These are phyloP conservation scores for Aporophyla lueneburgensis DNA, from an alignment of 2,888 invertebrate species.

Conservation along the genomic window DNA sequence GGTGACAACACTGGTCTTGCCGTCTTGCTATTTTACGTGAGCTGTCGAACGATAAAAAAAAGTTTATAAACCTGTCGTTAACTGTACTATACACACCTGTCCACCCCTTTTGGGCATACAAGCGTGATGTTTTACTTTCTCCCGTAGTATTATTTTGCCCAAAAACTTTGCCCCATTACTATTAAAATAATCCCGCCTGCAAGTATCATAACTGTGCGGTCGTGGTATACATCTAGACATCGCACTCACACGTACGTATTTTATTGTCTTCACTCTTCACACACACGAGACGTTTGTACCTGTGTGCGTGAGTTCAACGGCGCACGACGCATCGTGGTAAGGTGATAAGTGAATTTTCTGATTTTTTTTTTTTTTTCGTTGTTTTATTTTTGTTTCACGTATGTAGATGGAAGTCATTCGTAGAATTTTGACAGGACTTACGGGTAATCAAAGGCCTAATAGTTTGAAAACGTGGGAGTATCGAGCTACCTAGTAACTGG, in stretches of 20 bases:
- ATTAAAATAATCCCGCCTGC: conserved; percentile 54
- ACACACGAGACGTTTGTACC: conserved; percentile 56
- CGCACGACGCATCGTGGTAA: conserved; percentile 71
- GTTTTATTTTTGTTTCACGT: neutral
- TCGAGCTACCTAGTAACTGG: neutral
- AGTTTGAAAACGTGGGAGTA: too few species aligned
- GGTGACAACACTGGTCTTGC: too few species aligned
- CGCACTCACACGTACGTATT: conserved; percentile 72
- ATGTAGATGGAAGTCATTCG: neutral
- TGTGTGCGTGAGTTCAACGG: conserved; percentile 83
- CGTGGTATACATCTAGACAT: conserved; percentile 73
- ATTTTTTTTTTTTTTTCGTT: conserved; percentile 58
- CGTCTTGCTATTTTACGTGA: too few species aligned
- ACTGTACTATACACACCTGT: too few species aligned
- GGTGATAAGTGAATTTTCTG: conserved; percentile 75
- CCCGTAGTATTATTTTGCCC: conserved; percentile 25
- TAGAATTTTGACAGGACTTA: neutral
- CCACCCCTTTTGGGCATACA: neutral
- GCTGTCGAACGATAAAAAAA: too few species aligned
- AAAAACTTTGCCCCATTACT: conserved; percentile 44
- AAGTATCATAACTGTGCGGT: conserved; percentile 71
- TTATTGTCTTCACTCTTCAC: conserved; percentile 81
- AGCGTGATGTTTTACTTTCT: conserved; percentile 10
- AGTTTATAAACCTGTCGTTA: too few species aligned
- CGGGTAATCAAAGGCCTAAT: too few species aligned